Conservation (phyloP, 2,888 invertebrate genomes). For the Drosophila seclusa region DNA sequence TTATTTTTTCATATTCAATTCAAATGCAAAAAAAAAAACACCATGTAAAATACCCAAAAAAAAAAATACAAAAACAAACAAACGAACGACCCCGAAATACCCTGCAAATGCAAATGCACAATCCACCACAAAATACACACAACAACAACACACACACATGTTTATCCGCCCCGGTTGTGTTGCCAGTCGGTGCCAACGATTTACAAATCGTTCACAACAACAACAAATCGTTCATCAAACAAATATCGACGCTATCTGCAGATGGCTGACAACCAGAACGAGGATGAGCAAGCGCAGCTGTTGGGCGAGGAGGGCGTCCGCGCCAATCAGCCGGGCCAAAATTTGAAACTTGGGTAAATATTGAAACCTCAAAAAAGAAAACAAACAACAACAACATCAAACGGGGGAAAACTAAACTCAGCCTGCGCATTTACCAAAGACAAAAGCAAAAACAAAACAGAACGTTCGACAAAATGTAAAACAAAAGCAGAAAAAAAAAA, state of each 20-base stretch:
- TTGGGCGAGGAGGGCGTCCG: conserved; percentile 98
- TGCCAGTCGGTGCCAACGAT: conserved; percentile 88
- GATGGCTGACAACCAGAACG: conserved; percentile 98
- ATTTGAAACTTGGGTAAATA: conserved; percentile 98
- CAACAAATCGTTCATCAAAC: conserved; percentile 69
- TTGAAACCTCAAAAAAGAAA: conserved; percentile 50
- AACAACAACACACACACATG: conserved; percentile 36
- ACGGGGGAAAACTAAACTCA: conserved; percentile 76
- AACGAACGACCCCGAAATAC: conserved; percentile 34
- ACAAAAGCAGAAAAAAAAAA: conserved; percentile 28
- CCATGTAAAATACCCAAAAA: conserved; percentile 39
- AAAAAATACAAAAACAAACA: conserved; percentile 1
- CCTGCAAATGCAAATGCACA: conserved; percentile 41
- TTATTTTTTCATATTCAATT: conserved; percentile 61
- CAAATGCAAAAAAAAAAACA: conserved; percentile 18
- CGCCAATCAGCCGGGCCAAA: conserved; percentile 92
- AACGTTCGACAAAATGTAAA: conserved; percentile 19
- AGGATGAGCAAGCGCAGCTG: conserved; percentile 97
- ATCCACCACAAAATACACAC: conserved; percentile 36
- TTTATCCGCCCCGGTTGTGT: conserved; percentile 85
- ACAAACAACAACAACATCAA: conserved; percentile 36
- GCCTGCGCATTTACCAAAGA: conserved; percentile 42
- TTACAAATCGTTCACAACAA: conserved; percentile 71
- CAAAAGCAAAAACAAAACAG: conserved; percentile 8
- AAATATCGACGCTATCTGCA: conserved; percentile 87